Conservation (phyloP, 53 echinoderm and acorn worm genomes). For the Mesocentrotus franciscanus region DNA sequence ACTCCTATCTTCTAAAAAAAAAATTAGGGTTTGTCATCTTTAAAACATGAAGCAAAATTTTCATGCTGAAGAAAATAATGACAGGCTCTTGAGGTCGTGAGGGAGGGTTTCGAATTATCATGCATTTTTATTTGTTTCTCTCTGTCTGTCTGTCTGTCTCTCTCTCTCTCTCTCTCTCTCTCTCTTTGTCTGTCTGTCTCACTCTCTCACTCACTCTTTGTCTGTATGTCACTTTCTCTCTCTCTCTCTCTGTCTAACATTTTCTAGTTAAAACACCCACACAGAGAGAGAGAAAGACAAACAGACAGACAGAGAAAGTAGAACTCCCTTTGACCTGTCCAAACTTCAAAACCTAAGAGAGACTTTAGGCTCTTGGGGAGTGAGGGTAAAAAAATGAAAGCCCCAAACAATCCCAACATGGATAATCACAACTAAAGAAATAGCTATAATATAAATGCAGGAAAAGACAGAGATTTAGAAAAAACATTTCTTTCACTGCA, state of each 20-base stretch:
- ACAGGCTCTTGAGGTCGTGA: neutral
- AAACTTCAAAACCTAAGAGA: neutral
- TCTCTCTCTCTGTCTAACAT: neutral
- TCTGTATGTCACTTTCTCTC: neutral
- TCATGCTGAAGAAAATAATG: neutral
- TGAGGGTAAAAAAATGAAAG: neutral
- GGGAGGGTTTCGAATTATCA: neutral
- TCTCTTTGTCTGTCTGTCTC: neutral
- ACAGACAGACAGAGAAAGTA: neutral
- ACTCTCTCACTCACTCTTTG: neutral
- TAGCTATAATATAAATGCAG: neutral
- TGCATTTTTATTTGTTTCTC: neutral
- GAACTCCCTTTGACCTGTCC: neutral
- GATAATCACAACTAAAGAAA: neutral
- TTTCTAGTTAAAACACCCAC: neutral
- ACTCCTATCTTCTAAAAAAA: neutral
- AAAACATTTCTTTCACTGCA: slow-evolving; percentile 40
- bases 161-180: neutral
- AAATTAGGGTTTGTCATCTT: neutral
- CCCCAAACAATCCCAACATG: neutral
- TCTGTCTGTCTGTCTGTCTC: neutral
- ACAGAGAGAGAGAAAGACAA: neutral
- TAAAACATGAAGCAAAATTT: slow-evolving; percentile 13
- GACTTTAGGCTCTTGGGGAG: neutral
- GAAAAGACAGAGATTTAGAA: neutral